Evolutionary conservation across 1,140 invertebrate species (phyloP).

Genomic region (Hyles vespertilio): DNA sequence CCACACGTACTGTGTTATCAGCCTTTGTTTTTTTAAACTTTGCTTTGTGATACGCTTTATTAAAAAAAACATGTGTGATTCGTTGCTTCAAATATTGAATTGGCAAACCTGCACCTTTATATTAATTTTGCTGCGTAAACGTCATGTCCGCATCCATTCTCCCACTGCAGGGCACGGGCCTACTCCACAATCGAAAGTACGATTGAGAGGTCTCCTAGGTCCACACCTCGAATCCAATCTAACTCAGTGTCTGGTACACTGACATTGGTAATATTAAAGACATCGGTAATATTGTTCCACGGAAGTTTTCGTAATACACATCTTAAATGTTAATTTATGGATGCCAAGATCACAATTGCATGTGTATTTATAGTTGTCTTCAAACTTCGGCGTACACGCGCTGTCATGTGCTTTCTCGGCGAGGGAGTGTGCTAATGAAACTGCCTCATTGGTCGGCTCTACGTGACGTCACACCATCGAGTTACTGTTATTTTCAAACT

Average conservation of each 20-base stretch:
- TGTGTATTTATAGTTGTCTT: slow-evolving; percentile 29
- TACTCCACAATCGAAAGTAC: too few species aligned
- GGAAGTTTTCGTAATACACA: slow-evolving; percentile 8
- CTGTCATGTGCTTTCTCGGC: slow-evolving; percentile 39
- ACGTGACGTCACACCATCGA: slow-evolving; percentile 42
- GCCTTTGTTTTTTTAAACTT: slow-evolving; percentile 29
- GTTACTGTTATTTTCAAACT: slow-evolving; percentile 41
- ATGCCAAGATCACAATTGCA: slow-evolving; percentile 8
- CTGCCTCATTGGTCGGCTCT: slow-evolving; percentile 38
- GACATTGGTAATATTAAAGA: too few species aligned
- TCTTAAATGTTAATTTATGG: neutral
- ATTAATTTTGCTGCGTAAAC: too few species aligned
- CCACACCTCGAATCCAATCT: too few species aligned
- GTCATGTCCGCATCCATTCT: too few species aligned
- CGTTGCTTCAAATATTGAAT: too few species aligned
- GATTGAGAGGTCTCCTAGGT: too few species aligned
- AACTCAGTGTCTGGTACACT: too few species aligned
- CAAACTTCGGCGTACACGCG: slow-evolving; percentile 32
- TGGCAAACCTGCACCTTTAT: too few species aligned
- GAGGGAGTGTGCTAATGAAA: slow-evolving; percentile 49
- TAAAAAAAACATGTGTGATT: neutral
- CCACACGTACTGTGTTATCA: slow-evolving; percentile 33
- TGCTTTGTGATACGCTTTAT: slow-evolving; percentile 7
- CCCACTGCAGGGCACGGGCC: too few species aligned
- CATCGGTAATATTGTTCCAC: too few species aligned